Conservation (phyloP, 2,888 invertebrate species). For the Calephelis perditalis region DNA sequence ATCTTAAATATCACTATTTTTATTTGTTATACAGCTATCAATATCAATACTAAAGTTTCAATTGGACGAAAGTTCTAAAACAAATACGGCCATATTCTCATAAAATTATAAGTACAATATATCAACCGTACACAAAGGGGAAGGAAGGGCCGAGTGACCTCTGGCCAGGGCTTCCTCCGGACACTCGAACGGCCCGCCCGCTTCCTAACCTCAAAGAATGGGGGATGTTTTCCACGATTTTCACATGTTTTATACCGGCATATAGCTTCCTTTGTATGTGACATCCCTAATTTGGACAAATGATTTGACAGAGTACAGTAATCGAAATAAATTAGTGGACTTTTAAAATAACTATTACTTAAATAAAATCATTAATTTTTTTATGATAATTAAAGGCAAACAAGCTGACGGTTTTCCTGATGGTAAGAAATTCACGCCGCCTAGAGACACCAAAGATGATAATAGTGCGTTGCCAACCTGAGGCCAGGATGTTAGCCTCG, state of each 20-base stretch:
- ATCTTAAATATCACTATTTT: too few relatives aligned
- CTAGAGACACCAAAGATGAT: too few relatives aligned
- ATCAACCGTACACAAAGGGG: conserved; percentile 30
- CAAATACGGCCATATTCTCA: conserved; percentile 19
- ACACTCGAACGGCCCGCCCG: conserved; percentile 39
- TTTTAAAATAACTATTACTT: too few relatives aligned
- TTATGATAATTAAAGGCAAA: too few relatives aligned
- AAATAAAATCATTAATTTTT: too few relatives aligned
- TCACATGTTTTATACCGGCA: not conserved
- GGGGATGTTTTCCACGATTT: conserved; percentile 4
- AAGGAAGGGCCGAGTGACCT: conserved; percentile 45
- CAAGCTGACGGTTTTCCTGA: too few relatives aligned
- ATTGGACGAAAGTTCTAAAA: not conserved
- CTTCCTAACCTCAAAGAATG: conserved; percentile 14
- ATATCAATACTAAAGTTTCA: not conserved
- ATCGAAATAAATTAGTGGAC: too few relatives aligned
- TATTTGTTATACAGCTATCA: too few relatives aligned
- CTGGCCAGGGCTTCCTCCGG: conserved; percentile 41
- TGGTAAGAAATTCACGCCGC: too few relatives aligned
- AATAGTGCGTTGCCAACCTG: too few relatives aligned
- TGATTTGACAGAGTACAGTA: not conserved
- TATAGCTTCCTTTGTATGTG: not conserved
- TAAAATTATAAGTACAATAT: conserved; percentile 16
- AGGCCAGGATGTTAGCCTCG: too few relatives aligned
- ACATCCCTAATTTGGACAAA: not conserved